phyloP scores from a whole-genome alignment of 1,140 invertebrate genomes.

The Elymnias hypermnestra region DNA sequence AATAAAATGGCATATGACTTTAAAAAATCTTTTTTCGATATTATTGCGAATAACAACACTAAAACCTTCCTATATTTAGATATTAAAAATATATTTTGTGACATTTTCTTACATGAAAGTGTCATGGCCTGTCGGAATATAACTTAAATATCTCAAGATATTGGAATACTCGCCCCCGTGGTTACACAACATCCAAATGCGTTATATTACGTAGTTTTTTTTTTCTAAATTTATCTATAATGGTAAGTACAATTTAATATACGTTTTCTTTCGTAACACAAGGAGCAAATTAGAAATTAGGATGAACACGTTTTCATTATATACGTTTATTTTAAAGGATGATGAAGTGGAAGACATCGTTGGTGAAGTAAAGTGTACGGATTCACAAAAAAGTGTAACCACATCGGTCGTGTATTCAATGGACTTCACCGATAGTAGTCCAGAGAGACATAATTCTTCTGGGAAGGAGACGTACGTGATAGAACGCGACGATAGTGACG shows the following conservation, averaged over 20 bases:
- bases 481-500: slow-evolving; percentile 52
- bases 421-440: slow-evolving; percentile 57
- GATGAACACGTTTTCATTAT: too few species aligned
- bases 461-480: slow-evolving; percentile 60
- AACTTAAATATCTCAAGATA: slow-evolving; percentile 55
- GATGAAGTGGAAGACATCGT: slow-evolving; percentile 53
- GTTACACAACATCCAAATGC: slow-evolving; percentile 34
- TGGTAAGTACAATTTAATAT: too few species aligned
- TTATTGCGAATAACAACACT: too few species aligned
- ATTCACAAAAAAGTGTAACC: slow-evolving; percentile 62
- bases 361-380: slow-evolving; percentile 48
- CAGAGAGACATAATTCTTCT: slow-evolving; percentile 53
- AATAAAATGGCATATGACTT: too few species aligned
- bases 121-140: slow-evolving; percentile 56
- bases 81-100: too few species aligned
- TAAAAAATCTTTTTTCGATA: too few species aligned
- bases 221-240: slow-evolving; percentile 46
- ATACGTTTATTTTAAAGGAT: slow-evolving; percentile 24
- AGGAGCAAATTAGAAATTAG: neutral
- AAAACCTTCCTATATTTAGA: too few species aligned
- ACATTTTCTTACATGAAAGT: slow-evolving; percentile 36
- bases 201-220: slow-evolving; percentile 38
- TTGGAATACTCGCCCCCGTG: slow-evolving; percentile 35
- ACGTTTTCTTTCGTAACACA: too few species aligned
- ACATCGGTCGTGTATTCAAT: slow-evolving; percentile 49